Percentiles rank a stretch among this genome's conserved stretches.
Conservation (phyloP, 2,113 vertebrate species). For the Orientallactaga bullata region DNA sequence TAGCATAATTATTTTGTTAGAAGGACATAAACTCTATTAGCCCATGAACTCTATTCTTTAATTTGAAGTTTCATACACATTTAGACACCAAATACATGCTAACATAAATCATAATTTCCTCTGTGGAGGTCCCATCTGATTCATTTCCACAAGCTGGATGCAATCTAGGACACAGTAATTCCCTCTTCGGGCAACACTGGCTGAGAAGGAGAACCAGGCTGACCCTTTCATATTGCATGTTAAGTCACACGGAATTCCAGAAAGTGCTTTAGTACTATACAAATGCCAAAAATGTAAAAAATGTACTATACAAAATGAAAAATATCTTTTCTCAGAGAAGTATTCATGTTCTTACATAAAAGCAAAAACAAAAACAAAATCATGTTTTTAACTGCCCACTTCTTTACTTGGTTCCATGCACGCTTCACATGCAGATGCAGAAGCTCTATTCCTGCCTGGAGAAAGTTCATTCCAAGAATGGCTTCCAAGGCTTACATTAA, state of each 20-base stretch:
- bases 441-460: not conserved
- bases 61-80: not conserved
- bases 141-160: not conserved
- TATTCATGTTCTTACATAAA: not conserved
- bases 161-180: not conserved
- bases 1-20: not conserved
- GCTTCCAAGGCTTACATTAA: not conserved
- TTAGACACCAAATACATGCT: not conserved
- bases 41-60: no score
- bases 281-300: not conserved
- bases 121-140: not conserved
- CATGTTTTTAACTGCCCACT: not conserved
- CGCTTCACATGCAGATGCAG: not conserved
- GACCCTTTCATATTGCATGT: not conserved
- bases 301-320: no score
- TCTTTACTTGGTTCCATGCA: not conserved
- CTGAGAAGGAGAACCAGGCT: not conserved
- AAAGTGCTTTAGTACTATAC: no score
- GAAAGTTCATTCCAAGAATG: not conserved
- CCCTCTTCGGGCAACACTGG: not conserved
- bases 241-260: not conserved
- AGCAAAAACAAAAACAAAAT: not conserved
- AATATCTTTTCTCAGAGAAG: not conserved
- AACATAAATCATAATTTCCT: not conserved
- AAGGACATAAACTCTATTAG: not conserved